Conservation (phyloP, 2,113 vertebrate genomes). For the Gasterosteus aculeatus region DNA sequence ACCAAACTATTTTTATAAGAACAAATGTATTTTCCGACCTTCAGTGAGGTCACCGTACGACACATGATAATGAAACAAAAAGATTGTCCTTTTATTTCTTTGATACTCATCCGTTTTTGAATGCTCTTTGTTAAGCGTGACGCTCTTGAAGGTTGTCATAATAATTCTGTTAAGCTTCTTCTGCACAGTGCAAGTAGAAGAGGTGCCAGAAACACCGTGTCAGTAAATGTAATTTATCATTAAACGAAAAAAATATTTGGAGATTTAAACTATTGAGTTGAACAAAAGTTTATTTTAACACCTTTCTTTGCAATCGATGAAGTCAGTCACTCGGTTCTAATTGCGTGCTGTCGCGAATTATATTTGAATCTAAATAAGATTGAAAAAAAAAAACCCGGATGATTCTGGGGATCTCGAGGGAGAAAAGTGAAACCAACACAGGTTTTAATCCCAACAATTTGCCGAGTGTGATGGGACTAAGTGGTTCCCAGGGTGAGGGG, state of each 20-base stretch:
- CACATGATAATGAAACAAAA: background rate
- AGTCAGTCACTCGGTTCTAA: background rate
- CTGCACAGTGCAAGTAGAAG: background rate
- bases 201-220: background rate
- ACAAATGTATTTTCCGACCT: background rate
- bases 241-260: background rate
- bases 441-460: slow-evolving; percentile 65
- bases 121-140: background rate
- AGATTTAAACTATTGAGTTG: background rate
- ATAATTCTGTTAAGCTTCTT: background rate
- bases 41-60: background rate
- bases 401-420: slow-evolving; percentile 30
- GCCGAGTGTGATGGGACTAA: slow-evolving; percentile 68
- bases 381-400: background rate
- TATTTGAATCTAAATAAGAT: slow-evolving; percentile 1
- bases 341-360: background rate
- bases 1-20: background rate
- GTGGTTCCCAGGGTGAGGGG: slow-evolving; percentile 78
- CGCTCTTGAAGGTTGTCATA: no score
- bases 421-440: slow-evolving; percentile 57
- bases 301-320: background rate
- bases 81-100: background rate
- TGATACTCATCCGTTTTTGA: background rate
- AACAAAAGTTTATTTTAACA: background rate
- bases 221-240: background rate